Evolutionary conservation across 2,888 invertebrate species (phyloP), one percentile per base, ranked within the genome.

Genomic region (Lithodes maja): DNA sequence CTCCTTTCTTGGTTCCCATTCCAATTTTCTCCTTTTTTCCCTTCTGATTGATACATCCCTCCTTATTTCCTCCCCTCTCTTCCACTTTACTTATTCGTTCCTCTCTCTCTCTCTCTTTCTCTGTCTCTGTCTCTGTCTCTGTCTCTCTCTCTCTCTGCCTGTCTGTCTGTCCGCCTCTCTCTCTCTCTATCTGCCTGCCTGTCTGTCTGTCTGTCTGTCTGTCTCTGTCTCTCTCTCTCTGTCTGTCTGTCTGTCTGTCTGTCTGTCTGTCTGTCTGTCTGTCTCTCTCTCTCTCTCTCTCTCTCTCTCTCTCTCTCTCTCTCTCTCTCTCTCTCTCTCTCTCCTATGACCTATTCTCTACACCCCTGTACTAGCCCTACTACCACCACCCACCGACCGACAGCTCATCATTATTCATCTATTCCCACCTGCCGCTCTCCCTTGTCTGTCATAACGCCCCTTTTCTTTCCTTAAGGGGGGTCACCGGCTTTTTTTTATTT

Each of bases 21-120:
- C 61, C 61, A 33, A 33, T 33, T 33, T 33, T 61, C 61, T 12
- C 61, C 61, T 61, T 12, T 12, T 12, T 12, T 61, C 1, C 61
- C 61, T 12, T 61, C 61, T 61, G 61, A 61, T 61, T 61, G 61
- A 5, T 61, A 61, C 61, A 61, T 12, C 61, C 61, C 5, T 61
- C 61, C 61, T 53, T 33, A 49, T 82, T 68, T 9, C 3, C 17
- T 17, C 9, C 52, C 69, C 15, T 49, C 52, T 53, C 68, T 50
- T 50, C 53, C 83, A 69, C 50, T 69, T 71, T 68, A 5, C 3
- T 9, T 12, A 49, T 50, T 5, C 53, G 5, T 69, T 52, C 15
- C 50, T 82, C 82, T 82, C 82, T 82, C 69, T 82, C 82, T 82
- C 82, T 52, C 69, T 69, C 82, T 69, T 17, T 69, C 68, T 69